Evolutionary conservation across 2,797 vertebrate species (phyloP).

Genomic region (Myotis pilosus): DNA sequence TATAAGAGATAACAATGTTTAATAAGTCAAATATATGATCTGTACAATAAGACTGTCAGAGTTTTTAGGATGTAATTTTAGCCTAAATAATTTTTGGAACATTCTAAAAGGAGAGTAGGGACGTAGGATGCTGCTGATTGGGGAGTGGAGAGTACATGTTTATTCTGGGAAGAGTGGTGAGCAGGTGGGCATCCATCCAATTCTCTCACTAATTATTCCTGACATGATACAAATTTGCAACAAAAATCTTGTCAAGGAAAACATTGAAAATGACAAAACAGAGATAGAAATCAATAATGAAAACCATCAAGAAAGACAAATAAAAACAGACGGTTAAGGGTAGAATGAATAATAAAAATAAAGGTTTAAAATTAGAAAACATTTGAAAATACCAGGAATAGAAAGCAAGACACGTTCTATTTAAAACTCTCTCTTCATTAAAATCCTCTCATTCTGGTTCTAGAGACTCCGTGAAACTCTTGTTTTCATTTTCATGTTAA

Average conservation of each 20-base stretch:
- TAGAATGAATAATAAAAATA: background rate
- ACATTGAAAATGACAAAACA: background rate
- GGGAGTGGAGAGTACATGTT: rapidly evolving
- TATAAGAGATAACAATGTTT: background rate
- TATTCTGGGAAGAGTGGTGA: background rate
- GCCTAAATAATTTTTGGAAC: background rate
- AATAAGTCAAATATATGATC: background rate
- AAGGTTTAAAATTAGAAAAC: conserved; percentile 17
- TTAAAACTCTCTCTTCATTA: background rate
- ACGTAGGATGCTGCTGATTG: background rate
- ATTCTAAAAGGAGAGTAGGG: background rate
- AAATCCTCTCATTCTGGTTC: background rate
- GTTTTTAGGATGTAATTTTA: background rate
- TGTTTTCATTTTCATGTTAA: background rate
- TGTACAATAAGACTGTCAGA: background rate
- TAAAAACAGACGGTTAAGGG: background rate
- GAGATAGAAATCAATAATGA: background rate
- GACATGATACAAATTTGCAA: background rate
- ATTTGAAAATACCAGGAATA: conserved; percentile 10
- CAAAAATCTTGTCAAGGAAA: background rate
- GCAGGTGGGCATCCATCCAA: background rate
- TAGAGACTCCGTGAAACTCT: background rate
- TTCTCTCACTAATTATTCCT: background rate
- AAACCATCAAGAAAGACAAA: background rate
- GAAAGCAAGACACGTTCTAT: background rate